Percentiles rank a stretch among this genome's conserved stretches.
phyloP scores from a whole-genome alignment of 2,113 vertebrate genomes.

The Misgurnus mizolepis region DNA sequence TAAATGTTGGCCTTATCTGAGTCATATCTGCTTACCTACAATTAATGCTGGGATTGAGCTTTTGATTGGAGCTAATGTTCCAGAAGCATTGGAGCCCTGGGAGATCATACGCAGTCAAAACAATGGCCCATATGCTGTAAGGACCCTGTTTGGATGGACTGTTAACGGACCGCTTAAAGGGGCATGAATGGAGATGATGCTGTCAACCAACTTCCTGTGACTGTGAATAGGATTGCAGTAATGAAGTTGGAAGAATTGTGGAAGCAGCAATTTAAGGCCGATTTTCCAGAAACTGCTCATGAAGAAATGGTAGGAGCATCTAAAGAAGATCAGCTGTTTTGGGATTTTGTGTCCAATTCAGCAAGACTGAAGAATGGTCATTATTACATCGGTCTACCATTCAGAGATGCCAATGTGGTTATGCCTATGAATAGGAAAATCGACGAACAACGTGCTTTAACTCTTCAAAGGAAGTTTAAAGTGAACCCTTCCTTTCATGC shows the following conservation, averaged over 20 bases:
- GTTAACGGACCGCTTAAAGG: not conserved
- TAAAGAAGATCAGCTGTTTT: conserved; percentile 30
- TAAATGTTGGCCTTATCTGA: not conserved
- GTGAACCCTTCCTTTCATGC: conserved; percentile 1
- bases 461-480: not conserved
- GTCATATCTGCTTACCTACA: not conserved
- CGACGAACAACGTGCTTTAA: not conserved
- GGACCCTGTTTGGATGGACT: not conserved
- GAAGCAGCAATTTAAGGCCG: conserved; percentile 11
- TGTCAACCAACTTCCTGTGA: not conserved
- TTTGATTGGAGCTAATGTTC: conserved; percentile 12
- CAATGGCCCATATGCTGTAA: not conserved
- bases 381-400: not conserved
- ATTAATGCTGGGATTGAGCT: not conserved
- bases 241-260: conserved; percentile 15
- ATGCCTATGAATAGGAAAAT: not conserved
- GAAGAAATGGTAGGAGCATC: conserved; percentile 14
- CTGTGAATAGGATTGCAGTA: not conserved
- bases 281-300: conserved; percentile 21
- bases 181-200: not conserved
- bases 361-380: not conserved
- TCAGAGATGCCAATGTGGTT: not conserved
- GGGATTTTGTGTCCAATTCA: not conserved
- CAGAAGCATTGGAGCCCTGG: not conserved
- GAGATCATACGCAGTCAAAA: not conserved